A percentile compares a stretch with the other conserved stretches of the same genome.
phyloP scores from a whole-genome alignment of 2,888 invertebrate species.

The Drosophila subquinaria region DNA sequence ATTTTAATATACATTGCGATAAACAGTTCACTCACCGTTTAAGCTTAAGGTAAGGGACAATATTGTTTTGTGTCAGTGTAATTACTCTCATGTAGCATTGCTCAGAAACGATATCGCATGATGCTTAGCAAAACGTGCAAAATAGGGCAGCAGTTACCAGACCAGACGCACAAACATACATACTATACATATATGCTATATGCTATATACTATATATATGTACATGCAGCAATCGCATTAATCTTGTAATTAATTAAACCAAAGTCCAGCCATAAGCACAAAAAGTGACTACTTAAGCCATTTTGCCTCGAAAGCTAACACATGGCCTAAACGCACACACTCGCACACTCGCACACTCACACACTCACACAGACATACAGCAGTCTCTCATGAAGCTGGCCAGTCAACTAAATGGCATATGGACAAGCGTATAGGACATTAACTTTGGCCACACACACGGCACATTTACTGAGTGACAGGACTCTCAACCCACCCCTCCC shows the following conservation, averaged over 20 bases:
- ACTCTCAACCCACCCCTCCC: neutral
- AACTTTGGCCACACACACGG: slow-evolving; percentile 71
- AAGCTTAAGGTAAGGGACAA: slow-evolving; percentile 45
- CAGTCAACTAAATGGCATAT: slow-evolving; percentile 74
- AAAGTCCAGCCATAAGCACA: slow-evolving; percentile 81
- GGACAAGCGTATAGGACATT: slow-evolving; percentile 76
- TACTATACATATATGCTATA: neutral
- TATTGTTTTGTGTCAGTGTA: slow-evolving; percentile 62
- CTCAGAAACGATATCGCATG: slow-evolving; percentile 40
- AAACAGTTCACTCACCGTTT: neutral
- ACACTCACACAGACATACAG: neutral
- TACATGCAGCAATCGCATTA: slow-evolving; percentile 63
- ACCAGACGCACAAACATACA: slow-evolving; percentile 16
- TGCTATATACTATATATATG: no score
- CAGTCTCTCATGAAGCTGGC: slow-evolving; percentile 30
- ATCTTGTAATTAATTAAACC: slow-evolving; percentile 82
- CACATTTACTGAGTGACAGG: slow-evolving; percentile 72
- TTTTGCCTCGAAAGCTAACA: slow-evolving; percentile 77
- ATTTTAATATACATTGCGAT: neutral
- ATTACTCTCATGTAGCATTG: slow-evolving; percentile 59
- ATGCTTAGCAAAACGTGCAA: slow-evolving; percentile 42
- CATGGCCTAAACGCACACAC: slow-evolving; percentile 61
- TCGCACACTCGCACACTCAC: slow-evolving; percentile 1
- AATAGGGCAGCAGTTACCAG: slow-evolving; percentile 46
- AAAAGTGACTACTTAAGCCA: slow-evolving; percentile 82